Percentiles rank a stretch among this genome's conserved stretches.
phyloP scores from a whole-genome alignment of 2,797 vertebrate genomes.

The Oreonectes daqikongensis region DNA sequence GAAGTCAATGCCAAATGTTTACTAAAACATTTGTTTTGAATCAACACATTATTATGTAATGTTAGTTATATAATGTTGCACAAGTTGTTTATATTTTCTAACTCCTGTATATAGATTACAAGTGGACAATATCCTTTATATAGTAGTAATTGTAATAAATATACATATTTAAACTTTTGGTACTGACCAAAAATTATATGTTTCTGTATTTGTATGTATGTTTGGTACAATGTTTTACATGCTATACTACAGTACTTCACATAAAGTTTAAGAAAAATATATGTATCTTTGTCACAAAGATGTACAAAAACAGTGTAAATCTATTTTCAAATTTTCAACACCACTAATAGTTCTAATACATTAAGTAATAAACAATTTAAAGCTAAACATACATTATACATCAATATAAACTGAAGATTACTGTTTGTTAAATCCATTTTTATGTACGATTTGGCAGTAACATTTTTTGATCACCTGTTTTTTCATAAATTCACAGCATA shows the following conservation, averaged over 20 bases:
- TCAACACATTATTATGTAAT: too few species aligned
- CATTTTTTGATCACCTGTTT: conserved; percentile 30
- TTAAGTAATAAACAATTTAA: conserved; percentile 34
- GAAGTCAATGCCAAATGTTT: conserved; percentile 48
- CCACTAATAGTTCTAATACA: conserved; percentile 46
- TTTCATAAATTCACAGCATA: conserved; percentile 46
- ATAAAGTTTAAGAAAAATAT: conserved; percentile 58
- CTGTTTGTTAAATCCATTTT: conserved; percentile 51
- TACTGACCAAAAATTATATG: conserved; percentile 28
- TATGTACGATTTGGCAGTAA: conserved; percentile 40
- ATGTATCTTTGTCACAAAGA: conserved; percentile 56
- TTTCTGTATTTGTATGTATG: conserved; percentile 34
- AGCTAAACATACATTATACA: conserved; percentile 51
- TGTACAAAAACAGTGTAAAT: conserved; percentile 45
- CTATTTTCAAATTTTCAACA: conserved; percentile 31
- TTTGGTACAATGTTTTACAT: conserved; percentile 44
- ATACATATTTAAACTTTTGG: conserved; percentile 44
- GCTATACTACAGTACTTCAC: conserved; percentile 28
- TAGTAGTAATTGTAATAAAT: conserved; percentile 35
- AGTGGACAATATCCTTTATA: conserved; percentile 1
- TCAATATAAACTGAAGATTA: conserved; percentile 48
- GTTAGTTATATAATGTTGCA: not conserved
- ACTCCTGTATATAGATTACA: not conserved
- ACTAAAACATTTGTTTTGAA: conserved; percentile 4
- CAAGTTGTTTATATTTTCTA: conserved; percentile 1